phyloP scores from a whole-genome alignment of 2,113 vertebrate genomes.

The Sakesphorus luctuosus region DNA sequence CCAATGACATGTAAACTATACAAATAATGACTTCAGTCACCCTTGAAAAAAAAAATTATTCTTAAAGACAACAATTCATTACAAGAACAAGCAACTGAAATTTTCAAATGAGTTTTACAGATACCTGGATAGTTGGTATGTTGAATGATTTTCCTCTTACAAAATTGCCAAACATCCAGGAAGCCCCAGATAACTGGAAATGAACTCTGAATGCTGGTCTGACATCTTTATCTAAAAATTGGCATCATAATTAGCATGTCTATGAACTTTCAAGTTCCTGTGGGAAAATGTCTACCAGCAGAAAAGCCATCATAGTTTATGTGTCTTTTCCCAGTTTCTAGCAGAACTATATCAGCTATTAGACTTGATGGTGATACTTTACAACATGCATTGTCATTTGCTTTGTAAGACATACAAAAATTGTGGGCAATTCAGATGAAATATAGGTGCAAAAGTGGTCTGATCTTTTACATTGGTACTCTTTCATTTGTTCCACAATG shows the following conservation, averaged over 20 bases:
- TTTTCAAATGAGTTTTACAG: neutral
- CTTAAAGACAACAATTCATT: neutral
- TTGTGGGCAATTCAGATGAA: neutral
- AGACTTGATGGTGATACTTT: neutral
- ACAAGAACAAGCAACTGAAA: neutral
- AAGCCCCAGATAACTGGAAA: neutral
- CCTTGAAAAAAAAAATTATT: neutral
- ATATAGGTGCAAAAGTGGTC: neutral
- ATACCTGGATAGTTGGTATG: accelerated
- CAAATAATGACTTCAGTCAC: neutral
- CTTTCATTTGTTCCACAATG: neutral
- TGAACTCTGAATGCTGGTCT: neutral
- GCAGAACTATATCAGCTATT: neutral
- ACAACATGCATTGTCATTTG: neutral
- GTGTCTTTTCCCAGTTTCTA: neutral
- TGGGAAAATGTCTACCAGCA: neutral
- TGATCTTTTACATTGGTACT: neutral
- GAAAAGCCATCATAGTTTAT: neutral
- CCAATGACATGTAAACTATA: neutral
- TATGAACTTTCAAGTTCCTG: neutral
- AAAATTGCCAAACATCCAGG: neutral
- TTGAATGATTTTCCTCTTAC: neutral
- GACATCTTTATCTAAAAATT: neutral
- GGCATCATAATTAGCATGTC: neutral
- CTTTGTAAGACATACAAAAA: neutral